These are phyloP conservation scores for Heliconius erato DNA, from an alignment of 2,888 invertebrate genomes.

Conservation along the genomic window DNA sequence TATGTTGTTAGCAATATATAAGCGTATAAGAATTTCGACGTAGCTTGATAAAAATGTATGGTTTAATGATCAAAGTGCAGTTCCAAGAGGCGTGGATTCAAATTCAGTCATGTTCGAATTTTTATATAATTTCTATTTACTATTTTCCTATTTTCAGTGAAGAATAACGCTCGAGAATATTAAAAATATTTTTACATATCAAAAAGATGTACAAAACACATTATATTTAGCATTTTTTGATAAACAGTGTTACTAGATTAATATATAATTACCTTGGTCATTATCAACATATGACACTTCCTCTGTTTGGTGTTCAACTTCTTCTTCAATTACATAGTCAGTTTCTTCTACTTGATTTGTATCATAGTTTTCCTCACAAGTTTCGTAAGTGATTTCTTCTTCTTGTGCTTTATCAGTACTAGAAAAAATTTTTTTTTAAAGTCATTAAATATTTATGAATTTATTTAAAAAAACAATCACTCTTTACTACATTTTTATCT, in stretches of 20 bases:
- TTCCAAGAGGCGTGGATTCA: neutral
- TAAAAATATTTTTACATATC: too few relatives aligned
- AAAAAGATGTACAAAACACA: too few relatives aligned
- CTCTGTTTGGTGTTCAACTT: constrained; percentile 36
- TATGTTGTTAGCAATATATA: too few relatives aligned
- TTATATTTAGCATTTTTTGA: too few relatives aligned
- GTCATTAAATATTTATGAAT: too few relatives aligned
- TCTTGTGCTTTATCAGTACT: constrained; percentile 22
- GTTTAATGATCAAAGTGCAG: neutral
- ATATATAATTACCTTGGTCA: constrained; percentile 30
- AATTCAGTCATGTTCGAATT: neutral
- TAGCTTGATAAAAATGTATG: neutral
- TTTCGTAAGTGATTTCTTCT: constrained; percentile 19
- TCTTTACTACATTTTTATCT: too few relatives aligned
- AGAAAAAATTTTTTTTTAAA: neutral
- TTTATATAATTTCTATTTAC: too few relatives aligned
- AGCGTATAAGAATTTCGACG: neutral
- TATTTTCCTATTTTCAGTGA: neutral
- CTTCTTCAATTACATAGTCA: constrained; percentile 52
- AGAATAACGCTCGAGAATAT: neutral
- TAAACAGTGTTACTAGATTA: too few relatives aligned
- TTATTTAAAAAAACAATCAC: too few relatives aligned
- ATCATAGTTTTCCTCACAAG: constrained; percentile 26
- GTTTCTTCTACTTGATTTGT: constrained; percentile 47
- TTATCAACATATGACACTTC: constrained; percentile 10